Evolutionary conservation across 35 echinoderm and acorn worm species (phyloP).

Genomic region (Acanthaster planci): DNA sequence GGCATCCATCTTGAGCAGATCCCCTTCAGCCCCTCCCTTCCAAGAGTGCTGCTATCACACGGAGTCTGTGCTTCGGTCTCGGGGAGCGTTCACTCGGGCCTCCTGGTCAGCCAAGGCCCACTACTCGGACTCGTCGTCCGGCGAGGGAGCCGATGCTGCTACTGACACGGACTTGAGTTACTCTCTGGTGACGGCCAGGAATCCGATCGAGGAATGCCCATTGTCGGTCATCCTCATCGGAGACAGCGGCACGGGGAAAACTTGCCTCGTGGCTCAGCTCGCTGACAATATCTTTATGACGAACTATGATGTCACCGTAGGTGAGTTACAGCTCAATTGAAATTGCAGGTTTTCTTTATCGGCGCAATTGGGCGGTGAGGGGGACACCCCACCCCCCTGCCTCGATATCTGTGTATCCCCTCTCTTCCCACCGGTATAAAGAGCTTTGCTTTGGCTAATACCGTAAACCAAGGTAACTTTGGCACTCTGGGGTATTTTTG

Average conservation of each 20-base stretch:
- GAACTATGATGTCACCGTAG: constrained; percentile 56
- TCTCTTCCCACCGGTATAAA: no score
- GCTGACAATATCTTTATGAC: constrained; percentile 59
- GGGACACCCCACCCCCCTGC: no score
- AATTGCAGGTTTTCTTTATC: background rate
- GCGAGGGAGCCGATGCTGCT: background rate
- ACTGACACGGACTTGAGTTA: background rate
- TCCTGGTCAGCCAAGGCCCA: background rate
- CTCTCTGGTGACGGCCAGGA: background rate
- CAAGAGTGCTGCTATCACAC: background rate
- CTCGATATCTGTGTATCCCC: no score
- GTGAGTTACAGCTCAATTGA: constrained; percentile 37
- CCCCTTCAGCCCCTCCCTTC: no score
- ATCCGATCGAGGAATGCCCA: constrained; percentile 26
- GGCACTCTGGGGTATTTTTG: no score
- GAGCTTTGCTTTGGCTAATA: no score
- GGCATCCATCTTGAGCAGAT: background rate
- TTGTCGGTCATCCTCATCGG: constrained; percentile 77
- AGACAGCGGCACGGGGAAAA: constrained; percentile 71
- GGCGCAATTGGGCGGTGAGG: background rate
- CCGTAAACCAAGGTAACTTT: no score
- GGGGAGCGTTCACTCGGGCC: background rate
- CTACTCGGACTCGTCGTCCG: background rate
- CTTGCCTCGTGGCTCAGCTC: constrained; percentile 70
- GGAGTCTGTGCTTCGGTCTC: background rate